phyloP scores from a whole-genome alignment of 2,888 invertebrate species.

The Drosophila melanocephala region DNA sequence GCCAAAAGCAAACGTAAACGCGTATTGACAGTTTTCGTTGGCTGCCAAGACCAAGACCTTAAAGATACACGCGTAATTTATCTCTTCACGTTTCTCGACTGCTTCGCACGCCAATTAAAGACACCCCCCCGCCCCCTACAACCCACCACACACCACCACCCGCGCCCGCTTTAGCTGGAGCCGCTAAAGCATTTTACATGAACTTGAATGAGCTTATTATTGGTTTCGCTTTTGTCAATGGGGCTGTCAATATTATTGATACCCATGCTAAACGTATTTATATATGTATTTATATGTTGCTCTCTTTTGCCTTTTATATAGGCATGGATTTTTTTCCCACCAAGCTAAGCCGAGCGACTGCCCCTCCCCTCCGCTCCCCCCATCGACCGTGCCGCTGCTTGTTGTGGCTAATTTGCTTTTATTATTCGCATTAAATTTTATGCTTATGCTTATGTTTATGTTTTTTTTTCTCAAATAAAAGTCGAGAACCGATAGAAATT shows the following conservation, averaged over 20 bases:
- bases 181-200: conserved; percentile 68
- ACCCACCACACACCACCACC: background rate
- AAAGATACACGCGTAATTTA: conserved; percentile 72
- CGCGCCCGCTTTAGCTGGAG: background rate
- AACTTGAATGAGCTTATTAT: conserved; percentile 80
- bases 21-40: conserved; percentile 66
- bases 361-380: background rate
- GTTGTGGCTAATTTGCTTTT: conserved; percentile 77
- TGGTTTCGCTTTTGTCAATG: conserved; percentile 54
- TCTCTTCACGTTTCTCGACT: conserved; percentile 53
- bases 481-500: conserved; percentile 55
- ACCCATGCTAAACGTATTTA: conserved; percentile 66
- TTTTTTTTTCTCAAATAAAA: conserved; percentile 62
- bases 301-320: conserved; percentile 57
- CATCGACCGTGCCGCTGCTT: conserved; percentile 28
- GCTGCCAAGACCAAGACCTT: conserved; percentile 42
- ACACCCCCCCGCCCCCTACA: background rate
- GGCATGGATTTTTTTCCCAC: conserved; percentile 68
- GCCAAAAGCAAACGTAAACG: conserved; percentile 32
- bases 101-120: conserved; percentile 74
- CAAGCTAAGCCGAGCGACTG: conserved; percentile 36
- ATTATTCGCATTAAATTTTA: conserved; percentile 78
- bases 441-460: conserved; percentile 71
- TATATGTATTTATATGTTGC: conserved; percentile 42
- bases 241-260: conserved; percentile 72